These are phyloP conservation scores for Heliocidaris tuberculata DNA, from an alignment of 35 echinoderm and acorn worm genomes.

Conservation along the genomic window DNA sequence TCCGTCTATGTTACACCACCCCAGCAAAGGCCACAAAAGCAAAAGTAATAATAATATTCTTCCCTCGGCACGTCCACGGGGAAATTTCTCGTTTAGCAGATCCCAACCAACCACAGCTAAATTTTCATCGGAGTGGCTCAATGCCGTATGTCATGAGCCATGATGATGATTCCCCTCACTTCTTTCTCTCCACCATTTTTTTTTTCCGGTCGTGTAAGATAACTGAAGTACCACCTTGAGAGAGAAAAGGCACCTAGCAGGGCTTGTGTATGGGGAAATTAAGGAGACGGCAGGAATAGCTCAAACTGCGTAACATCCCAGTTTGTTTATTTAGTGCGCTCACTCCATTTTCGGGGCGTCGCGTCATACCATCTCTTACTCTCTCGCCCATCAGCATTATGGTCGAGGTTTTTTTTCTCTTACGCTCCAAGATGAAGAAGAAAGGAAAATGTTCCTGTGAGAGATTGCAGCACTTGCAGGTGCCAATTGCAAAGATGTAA, in stretches of 20 bases:
- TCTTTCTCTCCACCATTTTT: not conserved
- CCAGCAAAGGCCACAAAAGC: conserved; percentile 1
- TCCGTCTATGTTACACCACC: conserved; percentile 15
- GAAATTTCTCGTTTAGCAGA: conserved; percentile 2
- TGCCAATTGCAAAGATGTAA: conserved; percentile 15
- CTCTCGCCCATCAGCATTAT: not conserved
- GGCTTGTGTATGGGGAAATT: conserved; percentile 3
- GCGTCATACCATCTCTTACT: not conserved
- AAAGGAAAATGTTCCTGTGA: conserved; percentile 5
- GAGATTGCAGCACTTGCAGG: conserved; percentile 33
- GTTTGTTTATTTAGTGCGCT: conserved; percentile 44
- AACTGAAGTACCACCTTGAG: conserved; percentile 16
- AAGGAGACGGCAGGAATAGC: not conserved
- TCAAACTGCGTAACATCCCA: conserved; percentile 1
- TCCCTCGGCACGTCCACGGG: not conserved
- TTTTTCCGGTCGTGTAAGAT: conserved; percentile 11
- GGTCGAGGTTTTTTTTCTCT: not conserved
- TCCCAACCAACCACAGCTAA: not conserved
- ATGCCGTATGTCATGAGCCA: conserved; percentile 8
- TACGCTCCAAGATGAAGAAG: not conserved
- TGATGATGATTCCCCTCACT: not conserved
- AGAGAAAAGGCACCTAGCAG: conserved; percentile 1
- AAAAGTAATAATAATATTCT: conserved; percentile 20
- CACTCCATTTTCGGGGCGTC: conserved; percentile 37
- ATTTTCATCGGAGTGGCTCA: not conserved